Percentiles rank a stretch among this genome's conserved stretches.
Evolutionary conservation across 2,797 vertebrate species (phyloP).

Genomic region (Semaprochilodus insignis): DNA sequence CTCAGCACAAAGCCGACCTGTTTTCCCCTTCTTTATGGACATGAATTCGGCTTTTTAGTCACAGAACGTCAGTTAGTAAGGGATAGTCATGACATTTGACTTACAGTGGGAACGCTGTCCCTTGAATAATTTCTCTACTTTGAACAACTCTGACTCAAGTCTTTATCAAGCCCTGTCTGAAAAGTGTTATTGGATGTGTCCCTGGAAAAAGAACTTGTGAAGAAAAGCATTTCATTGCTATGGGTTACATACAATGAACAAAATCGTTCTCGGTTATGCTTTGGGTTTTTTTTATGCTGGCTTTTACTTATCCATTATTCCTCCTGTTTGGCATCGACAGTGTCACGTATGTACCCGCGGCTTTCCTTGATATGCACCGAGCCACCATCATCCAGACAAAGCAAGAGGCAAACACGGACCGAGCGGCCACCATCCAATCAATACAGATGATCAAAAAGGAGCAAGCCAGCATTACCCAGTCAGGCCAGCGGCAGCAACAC

Average conservation of each 20-base stretch:
- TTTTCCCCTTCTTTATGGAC: too few relatives aligned
- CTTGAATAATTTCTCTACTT: too few relatives aligned
- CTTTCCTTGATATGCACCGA: constrained; percentile 51
- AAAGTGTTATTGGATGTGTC: too few relatives aligned
- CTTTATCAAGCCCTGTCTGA: too few relatives aligned
- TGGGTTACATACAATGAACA: neutral
- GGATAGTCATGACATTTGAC: too few relatives aligned
- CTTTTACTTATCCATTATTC: neutral
- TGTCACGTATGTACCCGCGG: constrained; percentile 57
- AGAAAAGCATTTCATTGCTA: neutral
- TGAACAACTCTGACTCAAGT: too few relatives aligned
- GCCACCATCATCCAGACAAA: constrained; percentile 13
- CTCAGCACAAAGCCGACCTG: too few relatives aligned
- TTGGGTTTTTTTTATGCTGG: too few relatives aligned
- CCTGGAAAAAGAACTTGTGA: too few relatives aligned
- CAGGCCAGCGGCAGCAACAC: neutral
- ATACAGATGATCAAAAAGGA: constrained; percentile 17
- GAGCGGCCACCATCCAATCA: neutral
- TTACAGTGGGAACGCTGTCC: too few relatives aligned
- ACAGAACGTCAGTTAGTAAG: too few relatives aligned
- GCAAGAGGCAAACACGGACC: neutral
- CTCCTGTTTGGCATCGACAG: constrained; percentile 33
- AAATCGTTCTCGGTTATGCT: neutral
- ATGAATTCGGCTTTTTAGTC: too few relatives aligned
- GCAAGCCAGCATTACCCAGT: neutral